Base-by-base conservation (phyloP, 2,888 invertebrate species). In the Acrobasis suavella region DNA sequence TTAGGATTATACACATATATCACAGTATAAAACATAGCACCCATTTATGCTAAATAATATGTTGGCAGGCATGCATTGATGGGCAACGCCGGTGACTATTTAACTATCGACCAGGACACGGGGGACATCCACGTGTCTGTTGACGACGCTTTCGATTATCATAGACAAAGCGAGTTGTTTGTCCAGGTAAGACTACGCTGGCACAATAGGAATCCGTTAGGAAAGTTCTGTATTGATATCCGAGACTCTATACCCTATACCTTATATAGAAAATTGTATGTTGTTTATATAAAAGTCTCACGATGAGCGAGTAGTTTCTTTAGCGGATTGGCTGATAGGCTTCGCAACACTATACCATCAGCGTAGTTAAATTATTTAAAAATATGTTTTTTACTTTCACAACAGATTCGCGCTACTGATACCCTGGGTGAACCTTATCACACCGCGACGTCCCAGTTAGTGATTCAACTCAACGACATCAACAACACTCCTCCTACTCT, bases 401-500 rank as follows among this genome's bases (percentile, higher is more conserved):
- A 22, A 22, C 63, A 91, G 91, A 75, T 91, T 9, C 83, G 83
- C 67, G 93, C 93, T 0, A 85, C 78, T 9, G 94, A 94, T 67
- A 91, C 91, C 0, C 74, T 94, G 2, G 81, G 86, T 6, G 83
- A 77, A n/a, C 81, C 86, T 0, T 79, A 75, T 67, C 91, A 95
- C 77, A 89, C 83, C 0, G 83, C 89, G 0, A 93, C 92, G 10
- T 85, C 93, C 0, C 93, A 94, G 69, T 76, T 95, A 10, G 91
- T 90, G 32, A 94, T 96, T 46, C 88, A 92, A 61, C 89, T 96
- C 0, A 72, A 85, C 8, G 96, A 96, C 82, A 93, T 96, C 52
- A 96, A 96, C 81, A 96, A 96, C 78, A 95, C 95, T 62, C 93
- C 94, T 0, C 96, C 96, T 0, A 91, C 89, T 50, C 91, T 96